Conservation (phyloP, 2,113 vertebrate species). For the Cottus gobio region DNA sequence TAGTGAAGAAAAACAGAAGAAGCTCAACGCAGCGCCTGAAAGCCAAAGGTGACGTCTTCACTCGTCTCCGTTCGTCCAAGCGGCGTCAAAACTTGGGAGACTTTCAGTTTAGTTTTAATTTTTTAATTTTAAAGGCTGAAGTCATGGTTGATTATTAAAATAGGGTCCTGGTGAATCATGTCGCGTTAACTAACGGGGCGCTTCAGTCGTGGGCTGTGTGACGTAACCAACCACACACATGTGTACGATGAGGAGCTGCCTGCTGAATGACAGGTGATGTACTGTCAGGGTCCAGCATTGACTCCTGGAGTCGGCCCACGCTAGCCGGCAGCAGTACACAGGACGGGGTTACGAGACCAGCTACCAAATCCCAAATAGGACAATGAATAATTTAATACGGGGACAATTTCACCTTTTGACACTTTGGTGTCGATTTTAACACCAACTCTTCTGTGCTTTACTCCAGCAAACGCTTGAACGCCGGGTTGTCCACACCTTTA, state of each 20-base stretch:
- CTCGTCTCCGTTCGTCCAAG: background rate
- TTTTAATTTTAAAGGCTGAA: no score
- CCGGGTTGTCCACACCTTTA: background rate
- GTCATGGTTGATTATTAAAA: background rate
- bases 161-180: no score
- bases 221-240: background rate
- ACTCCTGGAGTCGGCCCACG: background rate
- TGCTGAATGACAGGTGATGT: slow-evolving; percentile 23
- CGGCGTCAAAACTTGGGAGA: background rate
- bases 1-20: background rate
- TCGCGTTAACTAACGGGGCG: no score
- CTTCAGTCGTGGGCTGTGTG: no score
- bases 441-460: background rate
- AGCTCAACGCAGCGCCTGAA: background rate
- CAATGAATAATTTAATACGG: background rate
- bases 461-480: background rate
- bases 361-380: background rate
- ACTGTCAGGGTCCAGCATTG: slow-evolving; percentile 5
- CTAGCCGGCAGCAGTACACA: background rate
- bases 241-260: no score
- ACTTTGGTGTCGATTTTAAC: background rate
- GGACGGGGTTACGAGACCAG: background rate
- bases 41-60: background rate
- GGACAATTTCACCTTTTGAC: background rate
- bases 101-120: no score